phyloP scores from a whole-genome alignment of 2,113 vertebrate species.

The Phasianus colchicus region DNA sequence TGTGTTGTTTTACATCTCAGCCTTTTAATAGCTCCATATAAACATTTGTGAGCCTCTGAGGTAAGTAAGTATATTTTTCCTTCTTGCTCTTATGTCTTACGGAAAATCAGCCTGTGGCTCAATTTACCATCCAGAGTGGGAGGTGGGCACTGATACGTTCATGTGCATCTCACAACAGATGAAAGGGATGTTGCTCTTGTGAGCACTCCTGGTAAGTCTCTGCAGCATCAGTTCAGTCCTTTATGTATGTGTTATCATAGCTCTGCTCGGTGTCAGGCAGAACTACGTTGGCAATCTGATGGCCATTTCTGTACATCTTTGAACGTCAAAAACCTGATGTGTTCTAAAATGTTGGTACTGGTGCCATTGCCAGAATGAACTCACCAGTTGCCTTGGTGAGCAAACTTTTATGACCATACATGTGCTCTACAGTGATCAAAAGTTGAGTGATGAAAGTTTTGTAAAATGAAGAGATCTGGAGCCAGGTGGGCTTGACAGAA shows the following conservation, averaged over 20 bases:
- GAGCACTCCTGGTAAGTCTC: not conserved
- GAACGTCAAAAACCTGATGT: not conserved
- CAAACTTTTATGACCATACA: not conserved
- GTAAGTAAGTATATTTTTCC: conserved; percentile 48
- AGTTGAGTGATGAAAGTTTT: not conserved
- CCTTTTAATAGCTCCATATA: conserved; percentile 63
- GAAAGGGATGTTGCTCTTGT: not conserved
- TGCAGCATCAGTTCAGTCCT: not conserved
- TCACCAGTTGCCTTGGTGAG: not conserved
- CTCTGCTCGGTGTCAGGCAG: not conserved
- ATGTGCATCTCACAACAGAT: not conserved
- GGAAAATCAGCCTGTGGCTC: not conserved
- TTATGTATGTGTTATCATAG: not conserved
- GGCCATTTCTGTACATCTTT: not conserved
- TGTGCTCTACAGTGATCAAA: not conserved
- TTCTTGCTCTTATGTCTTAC: conserved; percentile 24
- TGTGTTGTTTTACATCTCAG: conserved; percentile 52
- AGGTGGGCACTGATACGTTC: not conserved
- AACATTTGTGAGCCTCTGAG: conserved; percentile 63
- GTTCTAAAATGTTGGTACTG: not conserved
- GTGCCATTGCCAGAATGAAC: not conserved
- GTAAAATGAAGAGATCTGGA: not conserved
- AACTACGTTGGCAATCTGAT: not conserved
- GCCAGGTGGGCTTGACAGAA: not conserved
- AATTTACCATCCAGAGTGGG: not conserved